phyloP scores from a whole-genome alignment of 2,797 vertebrate species.

The Florisuga fusca region DNA sequence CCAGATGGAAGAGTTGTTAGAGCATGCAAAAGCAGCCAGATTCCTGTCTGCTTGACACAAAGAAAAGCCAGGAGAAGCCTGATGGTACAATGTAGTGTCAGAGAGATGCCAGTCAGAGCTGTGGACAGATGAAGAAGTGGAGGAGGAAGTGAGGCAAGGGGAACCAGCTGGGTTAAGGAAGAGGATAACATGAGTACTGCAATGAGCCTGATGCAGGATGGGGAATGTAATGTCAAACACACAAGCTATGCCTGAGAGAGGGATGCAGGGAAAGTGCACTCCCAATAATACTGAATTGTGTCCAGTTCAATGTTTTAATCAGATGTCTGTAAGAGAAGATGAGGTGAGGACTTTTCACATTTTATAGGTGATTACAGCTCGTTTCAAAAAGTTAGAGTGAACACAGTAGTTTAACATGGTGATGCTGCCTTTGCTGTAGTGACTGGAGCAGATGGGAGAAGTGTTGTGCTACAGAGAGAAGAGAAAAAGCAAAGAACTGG shows the following conservation, averaged over 20 bases:
- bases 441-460: conserved; percentile 37
- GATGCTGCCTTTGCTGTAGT: not conserved
- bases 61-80: not conserved
- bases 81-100: not conserved
- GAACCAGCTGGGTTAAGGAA: not conserved
- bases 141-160: not conserved
- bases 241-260: not conserved
- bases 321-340: not conserved
- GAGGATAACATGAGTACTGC: not conserved
- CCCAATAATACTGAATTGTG: not conserved
- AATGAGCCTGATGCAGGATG: not conserved
- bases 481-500: not conserved
- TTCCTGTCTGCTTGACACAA: not conserved
- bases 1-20: not conserved
- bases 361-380: not conserved
- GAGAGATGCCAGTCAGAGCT: not conserved
- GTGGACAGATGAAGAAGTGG: not conserved
- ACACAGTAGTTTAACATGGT: not conserved
- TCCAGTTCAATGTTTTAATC: not conserved
- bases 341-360: not conserved
- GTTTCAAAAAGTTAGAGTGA: not conserved
- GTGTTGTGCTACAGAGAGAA: not conserved
- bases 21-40: not conserved
- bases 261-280: not conserved
- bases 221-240: not conserved